Evolutionary conservation across 2,797 vertebrate species (phyloP).

Genomic region (Peromyscus aztecus): DNA sequence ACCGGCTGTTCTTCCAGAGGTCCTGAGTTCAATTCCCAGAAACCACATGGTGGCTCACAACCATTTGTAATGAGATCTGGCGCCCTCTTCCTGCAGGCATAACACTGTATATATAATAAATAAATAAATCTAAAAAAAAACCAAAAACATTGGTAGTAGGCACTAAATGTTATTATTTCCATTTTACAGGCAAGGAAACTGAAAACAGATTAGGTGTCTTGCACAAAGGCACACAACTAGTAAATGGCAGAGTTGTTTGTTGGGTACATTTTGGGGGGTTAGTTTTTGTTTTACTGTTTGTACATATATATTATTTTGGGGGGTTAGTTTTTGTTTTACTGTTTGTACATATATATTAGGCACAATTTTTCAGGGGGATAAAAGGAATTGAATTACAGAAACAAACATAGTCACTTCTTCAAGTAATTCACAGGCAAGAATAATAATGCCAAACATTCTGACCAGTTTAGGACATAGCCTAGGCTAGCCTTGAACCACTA

Average conservation of each 20-base stretch:
- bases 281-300: not conserved
- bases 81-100: too few species aligned
- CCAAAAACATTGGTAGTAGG: not conserved
- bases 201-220: slow-evolving; percentile 31
- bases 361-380: not conserved
- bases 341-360: too few species aligned
- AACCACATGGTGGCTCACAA: too few species aligned
- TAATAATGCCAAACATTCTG: not conserved
- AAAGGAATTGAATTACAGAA: not conserved
- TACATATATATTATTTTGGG: not conserved
- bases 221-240: slow-evolving; percentile 4
- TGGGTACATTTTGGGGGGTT: not conserved
- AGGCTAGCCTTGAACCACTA: not conserved
- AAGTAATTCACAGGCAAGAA: not conserved
- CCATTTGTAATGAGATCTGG: too few species aligned
- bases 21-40: too few species aligned
- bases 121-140: too few species aligned
- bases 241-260: slow-evolving; percentile 18
- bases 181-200: slow-evolving; percentile 43
- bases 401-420: not conserved
- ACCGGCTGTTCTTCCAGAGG: too few species aligned
- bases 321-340: not conserved
- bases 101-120: too few species aligned
- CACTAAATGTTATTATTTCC: not conserved
- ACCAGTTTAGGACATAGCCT: not conserved